These are phyloP conservation scores for Phasianus colchicus DNA, from an alignment of 2,113 vertebrate genomes.

Conservation along the genomic window DNA sequence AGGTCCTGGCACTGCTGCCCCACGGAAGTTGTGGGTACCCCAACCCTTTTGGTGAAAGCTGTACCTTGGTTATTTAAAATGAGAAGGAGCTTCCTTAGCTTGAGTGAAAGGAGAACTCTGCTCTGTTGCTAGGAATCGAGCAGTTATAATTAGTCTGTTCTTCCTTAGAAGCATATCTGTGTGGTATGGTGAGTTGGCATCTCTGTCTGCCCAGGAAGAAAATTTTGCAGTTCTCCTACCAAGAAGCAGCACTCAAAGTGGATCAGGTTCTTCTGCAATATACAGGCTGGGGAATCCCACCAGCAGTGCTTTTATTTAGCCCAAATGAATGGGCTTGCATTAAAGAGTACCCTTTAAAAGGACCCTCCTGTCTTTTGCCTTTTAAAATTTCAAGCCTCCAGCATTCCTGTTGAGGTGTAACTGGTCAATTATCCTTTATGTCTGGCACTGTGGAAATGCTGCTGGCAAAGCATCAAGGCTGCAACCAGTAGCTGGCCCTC, in stretches of 20 bases:
- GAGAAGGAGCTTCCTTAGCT: background rate
- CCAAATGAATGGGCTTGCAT: background rate
- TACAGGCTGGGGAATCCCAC: background rate
- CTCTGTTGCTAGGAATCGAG: constrained; percentile 42
- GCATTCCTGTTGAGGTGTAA: background rate
- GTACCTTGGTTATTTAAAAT: background rate
- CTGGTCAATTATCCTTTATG: background rate
- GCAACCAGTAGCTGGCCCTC: background rate
- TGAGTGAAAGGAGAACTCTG: constrained; percentile 12
- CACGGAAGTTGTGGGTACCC: background rate
- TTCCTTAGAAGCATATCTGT: background rate
- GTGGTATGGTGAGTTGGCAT: background rate
- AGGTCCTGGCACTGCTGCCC: background rate
- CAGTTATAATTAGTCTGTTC: constrained; percentile 48
- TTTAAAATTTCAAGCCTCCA: background rate
- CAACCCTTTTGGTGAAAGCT: background rate
- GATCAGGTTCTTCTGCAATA: background rate
- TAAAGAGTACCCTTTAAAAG: background rate
- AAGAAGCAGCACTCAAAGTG: accelerated
- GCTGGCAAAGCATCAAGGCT: background rate
- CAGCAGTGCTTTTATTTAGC: background rate
- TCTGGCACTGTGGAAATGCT: background rate
- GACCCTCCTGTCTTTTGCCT: background rate
- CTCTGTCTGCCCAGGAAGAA: background rate
- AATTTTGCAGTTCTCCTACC: background rate